Conservation (phyloP, 2,888 invertebrate species). For the Ophion slaviceki region DNA sequence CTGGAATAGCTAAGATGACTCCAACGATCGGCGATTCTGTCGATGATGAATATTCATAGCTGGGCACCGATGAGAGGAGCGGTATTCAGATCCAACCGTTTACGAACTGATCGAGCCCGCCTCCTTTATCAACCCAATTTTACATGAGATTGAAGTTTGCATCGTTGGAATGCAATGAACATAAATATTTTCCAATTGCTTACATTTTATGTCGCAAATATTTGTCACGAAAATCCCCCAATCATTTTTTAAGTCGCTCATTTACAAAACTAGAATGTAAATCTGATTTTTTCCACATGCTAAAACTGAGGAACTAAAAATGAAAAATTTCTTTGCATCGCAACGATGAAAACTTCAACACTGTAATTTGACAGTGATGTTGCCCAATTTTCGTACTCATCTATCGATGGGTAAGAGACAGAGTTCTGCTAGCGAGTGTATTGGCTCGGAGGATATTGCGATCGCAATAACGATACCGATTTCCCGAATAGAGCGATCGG, state of each 20-base stretch:
- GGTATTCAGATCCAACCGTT: constrained; percentile 53
- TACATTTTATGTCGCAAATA: too few species aligned
- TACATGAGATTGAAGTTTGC: background rate
- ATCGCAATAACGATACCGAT: background rate
- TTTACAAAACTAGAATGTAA: too few species aligned
- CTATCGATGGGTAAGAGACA: background rate
- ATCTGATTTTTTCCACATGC: too few species aligned
- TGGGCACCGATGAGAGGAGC: constrained; percentile 39
- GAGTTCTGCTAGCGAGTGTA: background rate
- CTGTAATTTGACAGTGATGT: background rate
- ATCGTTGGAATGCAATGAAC: too few species aligned
- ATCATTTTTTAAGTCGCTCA: too few species aligned
- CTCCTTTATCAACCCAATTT: constrained; percentile 70
- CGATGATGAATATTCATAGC: constrained; percentile 73
- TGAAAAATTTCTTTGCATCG: too few species aligned
- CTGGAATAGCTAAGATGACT: constrained; percentile 38
- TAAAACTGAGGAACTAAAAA: too few species aligned
- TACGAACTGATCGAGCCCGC: constrained; percentile 46
- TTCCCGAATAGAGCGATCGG: background rate
- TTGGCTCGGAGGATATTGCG: constrained; percentile 8
- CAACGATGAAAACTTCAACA: too few species aligned
- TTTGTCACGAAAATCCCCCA: too few species aligned
- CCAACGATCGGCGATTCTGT: constrained; percentile 57
- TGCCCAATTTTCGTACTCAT: constrained; percentile 4
- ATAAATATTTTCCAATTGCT: too few species aligned